Base-by-base conservation (phyloP, 2,888 invertebrate genomes). In the Diogma glabrata region DNA sequence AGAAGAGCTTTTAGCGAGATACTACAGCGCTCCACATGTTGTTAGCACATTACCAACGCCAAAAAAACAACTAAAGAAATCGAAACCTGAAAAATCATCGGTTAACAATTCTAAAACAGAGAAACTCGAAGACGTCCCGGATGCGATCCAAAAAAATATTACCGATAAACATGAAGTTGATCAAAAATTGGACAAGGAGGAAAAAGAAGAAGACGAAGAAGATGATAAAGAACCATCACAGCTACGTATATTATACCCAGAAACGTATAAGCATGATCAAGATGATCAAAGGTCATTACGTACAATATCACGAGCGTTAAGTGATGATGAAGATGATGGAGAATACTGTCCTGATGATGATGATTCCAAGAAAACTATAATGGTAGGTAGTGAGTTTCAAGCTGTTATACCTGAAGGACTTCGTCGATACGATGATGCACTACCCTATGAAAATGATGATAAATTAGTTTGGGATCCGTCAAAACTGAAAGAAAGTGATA, bases 391-490 rank as follows among this genome's bases (percentile, higher is more conserved):
- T 57, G 89, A 91, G 63, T 95, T 86, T 67, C 96, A 96, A 73
- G 96, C 95, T 3, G 81, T 79, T 51, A 91, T 96, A 62, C 95
- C 95, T 2, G 90, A 90, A 65, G 93, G 92, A 1, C 74, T 95
- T 16, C 87, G 87, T 61, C 84, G 84, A 62, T 95, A 96, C 67
- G 95, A 90, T 62, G 94, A 94, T 70, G 88, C 87, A n/a, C 71
- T 89, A 55, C 91, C 92, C 0, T 92, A 93, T 66, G 92, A 93
- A 72, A 94, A 94, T 72, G 93, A 94, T 65, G 95, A 95, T 64
- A 89, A 92, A 70, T 75, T 94, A 50, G 72, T 96, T 9, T 96
- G 96, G 95, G 89, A 93, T 65, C 93, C 95, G 0, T 78, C 77
- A 58, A 79, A 80, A 56, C 73, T 93, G 51, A 77, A 77, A 28